These are phyloP conservation scores for Anser brachyrhynchus DNA, from an alignment of 2,113 vertebrate genomes.

Conservation along the genomic window DNA sequence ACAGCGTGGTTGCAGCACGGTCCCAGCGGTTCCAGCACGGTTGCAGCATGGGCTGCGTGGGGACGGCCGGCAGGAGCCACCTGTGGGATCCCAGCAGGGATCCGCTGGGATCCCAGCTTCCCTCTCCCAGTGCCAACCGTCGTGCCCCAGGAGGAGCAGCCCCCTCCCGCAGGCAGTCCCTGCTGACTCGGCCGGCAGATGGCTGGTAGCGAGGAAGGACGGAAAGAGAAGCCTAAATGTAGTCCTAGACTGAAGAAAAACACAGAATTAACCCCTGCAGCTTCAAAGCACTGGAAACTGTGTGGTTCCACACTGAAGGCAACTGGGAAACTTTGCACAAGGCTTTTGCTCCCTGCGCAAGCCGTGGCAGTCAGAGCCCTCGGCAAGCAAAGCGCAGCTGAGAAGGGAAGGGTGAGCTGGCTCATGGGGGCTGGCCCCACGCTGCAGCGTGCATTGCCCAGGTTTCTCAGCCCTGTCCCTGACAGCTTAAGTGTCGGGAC, in stretches of 20 bases:
- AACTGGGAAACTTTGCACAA: not conserved
- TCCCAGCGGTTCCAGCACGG: no score
- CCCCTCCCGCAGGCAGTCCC: not conserved
- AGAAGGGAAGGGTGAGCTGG: rapidly evolving
- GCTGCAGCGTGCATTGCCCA: not conserved
- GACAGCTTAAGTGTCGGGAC: not conserved
- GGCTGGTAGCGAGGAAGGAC: not conserved
- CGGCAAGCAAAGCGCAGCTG: not conserved
- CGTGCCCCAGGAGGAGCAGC: not conserved
- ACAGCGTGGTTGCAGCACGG: no score
- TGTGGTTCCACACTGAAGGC: not conserved
- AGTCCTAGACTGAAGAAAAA: not conserved
- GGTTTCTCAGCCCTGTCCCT: not conserved
- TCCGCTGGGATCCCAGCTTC: no score
- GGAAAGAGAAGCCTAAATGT: not conserved
- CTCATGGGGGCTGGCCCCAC: not conserved
- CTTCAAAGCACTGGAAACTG: not conserved
- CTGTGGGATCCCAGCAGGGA: rapidly evolving
- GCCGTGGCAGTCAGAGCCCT: not conserved
- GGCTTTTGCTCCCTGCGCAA: not conserved
- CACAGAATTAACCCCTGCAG: not conserved
- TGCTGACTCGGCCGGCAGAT: not conserved
- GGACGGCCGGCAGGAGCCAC: not conserved
- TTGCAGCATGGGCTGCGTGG: no score
- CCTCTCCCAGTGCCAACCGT: not conserved